Evolutionary conservation across 2,888 invertebrate species (phyloP).

Genomic region (Lathronympha strigana): DNA sequence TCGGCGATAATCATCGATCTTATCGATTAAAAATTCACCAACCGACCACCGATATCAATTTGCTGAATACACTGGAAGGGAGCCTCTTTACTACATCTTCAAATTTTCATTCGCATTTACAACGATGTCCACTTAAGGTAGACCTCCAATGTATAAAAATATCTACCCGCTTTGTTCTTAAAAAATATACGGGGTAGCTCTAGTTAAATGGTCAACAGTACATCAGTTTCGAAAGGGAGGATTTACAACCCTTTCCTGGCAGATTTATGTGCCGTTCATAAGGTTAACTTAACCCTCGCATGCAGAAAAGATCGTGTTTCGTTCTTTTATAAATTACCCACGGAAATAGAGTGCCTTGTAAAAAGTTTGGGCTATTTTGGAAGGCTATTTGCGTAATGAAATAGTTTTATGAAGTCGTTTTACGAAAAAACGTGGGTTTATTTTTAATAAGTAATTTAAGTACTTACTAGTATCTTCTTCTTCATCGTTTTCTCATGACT

Average conservation of each 20-base stretch:
- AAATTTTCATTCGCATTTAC: constrained; percentile 78
- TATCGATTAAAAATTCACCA: constrained; percentile 63
- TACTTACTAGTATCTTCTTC: no score
- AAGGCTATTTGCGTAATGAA: constrained; percentile 16
- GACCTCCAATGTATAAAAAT: constrained; percentile 49
- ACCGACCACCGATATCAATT: constrained; percentile 71
- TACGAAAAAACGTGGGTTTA: constrained; percentile 4
- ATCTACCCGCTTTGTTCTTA: constrained; percentile 17
- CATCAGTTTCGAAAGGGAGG: constrained; percentile 70
- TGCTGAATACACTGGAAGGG: constrained; percentile 75
- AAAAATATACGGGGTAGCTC: constrained; percentile 48
- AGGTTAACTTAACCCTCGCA: constrained; percentile 71
- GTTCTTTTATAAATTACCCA: constrained; percentile 77
- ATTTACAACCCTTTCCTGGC: constrained; percentile 81
- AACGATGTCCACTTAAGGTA: constrained; percentile 53
- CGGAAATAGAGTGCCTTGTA: constrained; percentile 64
- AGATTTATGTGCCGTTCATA: constrained; percentile 74
- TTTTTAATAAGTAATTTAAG: no score
- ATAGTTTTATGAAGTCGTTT: constrained; percentile 14
- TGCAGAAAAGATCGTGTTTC: constrained; percentile 78
- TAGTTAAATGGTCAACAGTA: constrained; percentile 56
- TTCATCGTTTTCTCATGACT: no score
- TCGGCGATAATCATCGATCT: constrained; percentile 34
- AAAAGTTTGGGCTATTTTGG: constrained; percentile 33
- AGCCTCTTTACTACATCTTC: constrained; percentile 65